phyloP scores from a whole-genome alignment of 2,888 invertebrate genomes.

The Drosophila niveifrons region DNA sequence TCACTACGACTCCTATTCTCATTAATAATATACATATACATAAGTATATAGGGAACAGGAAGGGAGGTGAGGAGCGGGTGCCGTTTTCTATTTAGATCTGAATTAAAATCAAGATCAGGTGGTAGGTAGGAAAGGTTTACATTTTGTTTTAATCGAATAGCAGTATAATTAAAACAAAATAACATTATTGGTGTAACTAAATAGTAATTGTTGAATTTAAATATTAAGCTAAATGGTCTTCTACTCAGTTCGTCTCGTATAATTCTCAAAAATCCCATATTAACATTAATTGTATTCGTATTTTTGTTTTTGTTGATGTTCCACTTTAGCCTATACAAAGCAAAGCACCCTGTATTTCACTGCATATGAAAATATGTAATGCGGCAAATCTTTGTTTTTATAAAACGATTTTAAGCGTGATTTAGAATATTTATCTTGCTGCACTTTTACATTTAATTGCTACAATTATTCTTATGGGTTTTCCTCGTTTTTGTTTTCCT shows the following conservation, averaged over 20 bases:
- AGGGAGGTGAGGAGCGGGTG: slow-evolving; percentile 30
- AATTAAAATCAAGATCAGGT: slow-evolving; percentile 4
- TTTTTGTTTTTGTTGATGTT: slow-evolving; percentile 16
- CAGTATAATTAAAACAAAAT: slow-evolving; percentile 13
- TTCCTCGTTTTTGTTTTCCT: slow-evolving; percentile 22
- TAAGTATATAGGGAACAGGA: slow-evolving; percentile 27
- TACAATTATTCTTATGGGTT: slow-evolving; percentile 38
- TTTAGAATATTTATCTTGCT: slow-evolving; percentile 57
- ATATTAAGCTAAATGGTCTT: slow-evolving; percentile 22
- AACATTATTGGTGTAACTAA: slow-evolving; percentile 18
- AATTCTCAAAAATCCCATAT: slow-evolving; percentile 39
- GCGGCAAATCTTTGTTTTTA: slow-evolving; percentile 39
- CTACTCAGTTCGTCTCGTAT: slow-evolving; percentile 49
- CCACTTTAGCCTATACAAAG: slow-evolving; percentile 47
- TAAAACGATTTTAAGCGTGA: slow-evolving; percentile 56
- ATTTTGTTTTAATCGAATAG: slow-evolving; percentile 9
- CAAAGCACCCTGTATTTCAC: slow-evolving; percentile 51
- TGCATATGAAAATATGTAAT: slow-evolving; percentile 61
- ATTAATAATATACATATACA: slow-evolving; percentile 53
- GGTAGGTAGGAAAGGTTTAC: background rate
- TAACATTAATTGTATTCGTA: slow-evolving; percentile 26
- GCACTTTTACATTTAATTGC: slow-evolving; percentile 53
- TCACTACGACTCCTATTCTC: slow-evolving; percentile 66
- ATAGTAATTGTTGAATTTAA: slow-evolving; percentile 2
- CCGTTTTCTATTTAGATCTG: slow-evolving; percentile 25